Conservation (phyloP, 1,140 invertebrate genomes). For the Drosophila sp. region DNA sequence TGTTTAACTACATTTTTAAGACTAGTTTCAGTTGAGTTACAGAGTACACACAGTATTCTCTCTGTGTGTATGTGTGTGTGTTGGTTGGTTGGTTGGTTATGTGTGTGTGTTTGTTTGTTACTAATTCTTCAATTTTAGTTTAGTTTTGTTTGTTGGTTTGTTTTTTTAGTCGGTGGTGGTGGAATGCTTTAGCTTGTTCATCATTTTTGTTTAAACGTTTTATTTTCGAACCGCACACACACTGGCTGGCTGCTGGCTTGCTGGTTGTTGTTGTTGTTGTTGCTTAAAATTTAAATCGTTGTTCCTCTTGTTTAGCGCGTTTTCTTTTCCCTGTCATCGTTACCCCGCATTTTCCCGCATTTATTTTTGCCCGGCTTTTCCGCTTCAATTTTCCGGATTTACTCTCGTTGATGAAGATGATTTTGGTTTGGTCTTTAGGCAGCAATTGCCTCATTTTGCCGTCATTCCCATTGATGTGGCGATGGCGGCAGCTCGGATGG, state of each 20-base stretch:
- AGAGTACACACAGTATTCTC: conserved; percentile 42
- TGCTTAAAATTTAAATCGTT: conserved; percentile 62
- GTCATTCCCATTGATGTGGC: conserved; percentile 98
- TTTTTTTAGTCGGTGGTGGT: conserved; percentile 67
- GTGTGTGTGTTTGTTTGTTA: conserved; percentile 39
- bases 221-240: neutral
- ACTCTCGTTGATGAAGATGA: neutral
- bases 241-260: conserved; percentile 15
- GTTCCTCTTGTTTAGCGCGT: conserved; percentile 34
- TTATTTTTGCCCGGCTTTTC: neutral
- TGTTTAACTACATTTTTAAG: conserved; percentile 63
- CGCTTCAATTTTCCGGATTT: neutral
- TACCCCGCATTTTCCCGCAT: neutral
- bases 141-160: conserved; percentile 22
- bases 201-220: conserved; percentile 1
- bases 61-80: conserved; percentile 17
- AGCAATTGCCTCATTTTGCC: conserved; percentile 83
- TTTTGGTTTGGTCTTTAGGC: conserved; percentile 79
- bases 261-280: conserved; percentile 31
- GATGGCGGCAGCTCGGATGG: conserved; percentile 98
- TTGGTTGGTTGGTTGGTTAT: neutral
- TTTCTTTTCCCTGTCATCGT: neutral
- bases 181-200: conserved; percentile 67
- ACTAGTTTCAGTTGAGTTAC: conserved; percentile 79
- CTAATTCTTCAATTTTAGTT: conserved; percentile 49